phyloP scores from a whole-genome alignment of 1,140 invertebrate genomes.

The Homalodisca vitripennis region DNA sequence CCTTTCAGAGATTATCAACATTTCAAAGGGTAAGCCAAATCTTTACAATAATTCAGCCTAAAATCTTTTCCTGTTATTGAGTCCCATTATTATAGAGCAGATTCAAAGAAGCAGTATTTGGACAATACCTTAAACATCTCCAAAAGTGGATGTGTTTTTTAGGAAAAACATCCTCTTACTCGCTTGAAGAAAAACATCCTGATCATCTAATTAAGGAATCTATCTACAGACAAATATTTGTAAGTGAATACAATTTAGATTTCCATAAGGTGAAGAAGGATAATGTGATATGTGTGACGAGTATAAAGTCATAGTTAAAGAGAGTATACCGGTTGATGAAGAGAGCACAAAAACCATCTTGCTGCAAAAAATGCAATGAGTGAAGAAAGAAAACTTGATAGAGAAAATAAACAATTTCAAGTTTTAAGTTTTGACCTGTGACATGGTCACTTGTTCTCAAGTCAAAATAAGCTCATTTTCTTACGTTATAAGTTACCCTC shows the following conservation, averaged over 20 bases:
- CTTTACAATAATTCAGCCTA: too few relatives aligned
- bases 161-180: too few relatives aligned
- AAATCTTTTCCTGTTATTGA: too few relatives aligned
- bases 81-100: constrained; percentile 32
- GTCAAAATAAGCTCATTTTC: constrained; percentile 38
- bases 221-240: constrained; percentile 32
- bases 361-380: constrained; percentile 24
- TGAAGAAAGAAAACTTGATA: constrained; percentile 34
- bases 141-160: too few relatives aligned
- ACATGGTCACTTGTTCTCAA: constrained; percentile 40
- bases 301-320: constrained; percentile 14
- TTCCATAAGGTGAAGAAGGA: constrained; percentile 38
- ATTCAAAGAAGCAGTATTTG: constrained; percentile 30
- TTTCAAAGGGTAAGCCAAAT: too few relatives aligned
- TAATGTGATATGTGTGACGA: constrained; percentile 37
- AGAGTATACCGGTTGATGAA: neutral
- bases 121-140: constrained; percentile 28
- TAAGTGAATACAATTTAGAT: constrained; percentile 30
- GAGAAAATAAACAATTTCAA: neutral
- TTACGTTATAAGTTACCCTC: too few relatives aligned
- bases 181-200: constrained; percentile 28
- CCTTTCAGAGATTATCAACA: too few relatives aligned
- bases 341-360: constrained; percentile 23
- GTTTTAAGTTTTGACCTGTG: constrained; percentile 41
- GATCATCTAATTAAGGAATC: constrained; percentile 23